These are phyloP conservation scores for Zapus hudsonius DNA, from an alignment of 2,113 vertebrate species.

Conservation along the genomic window DNA sequence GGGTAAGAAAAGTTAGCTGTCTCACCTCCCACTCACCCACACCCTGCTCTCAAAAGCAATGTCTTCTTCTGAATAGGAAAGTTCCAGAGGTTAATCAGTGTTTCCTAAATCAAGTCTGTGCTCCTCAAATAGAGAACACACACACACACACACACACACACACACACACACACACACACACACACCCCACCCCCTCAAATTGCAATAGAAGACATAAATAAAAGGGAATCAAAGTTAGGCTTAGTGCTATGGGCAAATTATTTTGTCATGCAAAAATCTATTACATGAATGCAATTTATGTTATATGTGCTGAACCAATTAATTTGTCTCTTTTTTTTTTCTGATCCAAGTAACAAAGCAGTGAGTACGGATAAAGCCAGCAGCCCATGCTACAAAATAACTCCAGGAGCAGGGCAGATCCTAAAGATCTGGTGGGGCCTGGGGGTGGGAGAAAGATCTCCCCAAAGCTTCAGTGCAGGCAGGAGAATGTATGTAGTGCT, in stretches of 20 bases:
- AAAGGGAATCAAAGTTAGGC: not conserved
- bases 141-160: too few species aligned
- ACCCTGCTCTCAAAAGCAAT: too few species aligned
- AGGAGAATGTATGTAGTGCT: not conserved
- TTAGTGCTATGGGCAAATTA: not conserved
- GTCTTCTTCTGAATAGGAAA: too few species aligned
- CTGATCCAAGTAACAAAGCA: not conserved
- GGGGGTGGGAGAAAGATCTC: not conserved
- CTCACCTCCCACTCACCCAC: too few species aligned
- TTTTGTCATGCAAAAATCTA: not conserved
- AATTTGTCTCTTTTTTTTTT: not conserved
- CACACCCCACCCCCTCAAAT: not conserved
- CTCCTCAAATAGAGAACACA: too few species aligned
- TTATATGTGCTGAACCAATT: not conserved
- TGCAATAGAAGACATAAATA: not conserved
- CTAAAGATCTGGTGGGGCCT: not conserved
- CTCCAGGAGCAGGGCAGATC: fast-evolving
- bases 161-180: too few species aligned
- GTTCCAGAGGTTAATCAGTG: too few species aligned
- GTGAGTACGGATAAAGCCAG: not conserved
- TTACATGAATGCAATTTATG: not conserved
- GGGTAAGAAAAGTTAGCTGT: too few species aligned
- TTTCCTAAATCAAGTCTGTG: too few species aligned
- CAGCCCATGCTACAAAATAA: too few species aligned
- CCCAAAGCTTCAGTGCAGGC: not conserved